Evolutionary conservation across 2,113 vertebrate species (phyloP).

Genomic region (Phaetusa simplex): DNA sequence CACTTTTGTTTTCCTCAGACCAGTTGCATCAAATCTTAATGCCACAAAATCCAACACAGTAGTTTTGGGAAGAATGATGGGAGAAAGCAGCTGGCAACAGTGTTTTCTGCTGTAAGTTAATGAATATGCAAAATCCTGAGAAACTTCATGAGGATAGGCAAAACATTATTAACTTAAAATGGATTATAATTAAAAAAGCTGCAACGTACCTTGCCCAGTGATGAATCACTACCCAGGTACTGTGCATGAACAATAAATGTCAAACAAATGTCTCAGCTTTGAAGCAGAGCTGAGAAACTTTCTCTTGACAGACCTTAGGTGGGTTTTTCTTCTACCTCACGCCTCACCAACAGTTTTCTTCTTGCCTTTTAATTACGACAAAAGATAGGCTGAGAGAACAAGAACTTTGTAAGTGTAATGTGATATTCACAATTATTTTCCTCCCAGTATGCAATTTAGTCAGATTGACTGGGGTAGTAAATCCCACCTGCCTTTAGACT

Average conservation of each 20-base stretch:
- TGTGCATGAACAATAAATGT: not conserved
- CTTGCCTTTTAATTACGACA: not conserved
- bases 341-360: not conserved
- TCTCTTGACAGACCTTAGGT: not conserved
- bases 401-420: not conserved
- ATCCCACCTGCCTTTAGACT: not conserved
- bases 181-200: not conserved
- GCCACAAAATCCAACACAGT: not conserved
- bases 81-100: not conserved
- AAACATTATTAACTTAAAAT: not conserved
- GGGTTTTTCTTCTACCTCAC: not conserved
- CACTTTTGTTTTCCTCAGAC: not conserved
- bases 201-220: not conserved
- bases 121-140: not conserved
- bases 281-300: not conserved
- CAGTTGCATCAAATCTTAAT: not conserved
- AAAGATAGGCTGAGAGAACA: not conserved
- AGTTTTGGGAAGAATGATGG: not conserved
- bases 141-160: not conserved
- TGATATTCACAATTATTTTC: not conserved
- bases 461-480: not conserved
- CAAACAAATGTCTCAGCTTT: not conserved
- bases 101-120: not conserved
- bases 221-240: not conserved
- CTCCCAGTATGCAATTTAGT: rapidly evolving